These are phyloP conservation scores for Drosophila subsilvestris DNA, from an alignment of 2,888 invertebrate species.

Conservation along the genomic window DNA sequence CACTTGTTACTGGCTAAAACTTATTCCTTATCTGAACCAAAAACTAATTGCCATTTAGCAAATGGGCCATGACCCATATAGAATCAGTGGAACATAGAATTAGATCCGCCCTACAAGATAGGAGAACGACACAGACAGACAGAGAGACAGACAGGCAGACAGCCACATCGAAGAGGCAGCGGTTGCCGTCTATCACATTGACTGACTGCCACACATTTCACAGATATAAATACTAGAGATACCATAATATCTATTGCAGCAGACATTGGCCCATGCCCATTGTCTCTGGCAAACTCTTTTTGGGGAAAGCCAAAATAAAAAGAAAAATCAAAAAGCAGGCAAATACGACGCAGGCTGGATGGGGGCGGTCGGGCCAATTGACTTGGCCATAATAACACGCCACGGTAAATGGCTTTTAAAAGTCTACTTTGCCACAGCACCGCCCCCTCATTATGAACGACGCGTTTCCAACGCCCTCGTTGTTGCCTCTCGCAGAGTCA, in stretches of 20 bases:
- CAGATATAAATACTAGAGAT: conserved; percentile 50
- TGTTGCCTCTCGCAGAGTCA: background rate
- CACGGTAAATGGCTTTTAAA: conserved; percentile 78
- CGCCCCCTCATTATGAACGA: conserved; percentile 82
- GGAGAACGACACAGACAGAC: conserved; percentile 16
- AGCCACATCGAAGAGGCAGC: conserved; percentile 51
- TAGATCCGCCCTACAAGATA: background rate
- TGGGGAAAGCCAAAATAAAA: conserved; percentile 39
- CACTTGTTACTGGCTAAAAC: background rate
- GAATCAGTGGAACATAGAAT: conserved; percentile 49
- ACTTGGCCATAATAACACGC: conserved; percentile 76
- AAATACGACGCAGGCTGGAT: background rate
- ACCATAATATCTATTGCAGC: conserved; percentile 33
- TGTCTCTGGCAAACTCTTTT: conserved; percentile 38
- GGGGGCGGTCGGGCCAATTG: conserved; percentile 68
- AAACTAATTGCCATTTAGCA: conserved; percentile 27
- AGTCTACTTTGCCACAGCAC: conserved; percentile 79
- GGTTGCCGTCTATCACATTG: conserved; percentile 73
- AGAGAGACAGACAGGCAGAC: conserved; percentile 23
- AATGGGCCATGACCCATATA: conserved; percentile 78
- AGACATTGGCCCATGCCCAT: conserved; percentile 38
- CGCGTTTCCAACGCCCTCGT: conserved; percentile 75
- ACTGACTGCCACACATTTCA: conserved; percentile 81
- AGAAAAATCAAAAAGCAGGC: background rate
- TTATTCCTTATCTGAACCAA: background rate